Percentiles rank a stretch among this genome's conserved stretches.
These are phyloP conservation scores for Conistra vaccinii DNA, from an alignment of 2,888 invertebrate genomes.

Conservation along the genomic window DNA sequence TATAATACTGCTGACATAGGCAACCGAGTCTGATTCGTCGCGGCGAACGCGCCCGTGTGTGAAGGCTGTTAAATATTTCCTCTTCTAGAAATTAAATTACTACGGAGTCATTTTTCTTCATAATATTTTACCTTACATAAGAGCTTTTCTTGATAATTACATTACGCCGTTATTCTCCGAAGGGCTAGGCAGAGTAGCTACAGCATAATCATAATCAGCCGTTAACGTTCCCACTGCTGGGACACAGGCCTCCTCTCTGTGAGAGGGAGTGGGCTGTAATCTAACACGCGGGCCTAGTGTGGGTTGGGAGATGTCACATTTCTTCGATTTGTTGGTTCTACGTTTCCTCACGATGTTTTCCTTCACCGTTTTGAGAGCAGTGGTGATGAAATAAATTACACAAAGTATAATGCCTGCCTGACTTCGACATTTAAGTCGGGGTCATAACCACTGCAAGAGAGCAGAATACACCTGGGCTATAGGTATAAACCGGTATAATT, in stretches of 20 bases:
- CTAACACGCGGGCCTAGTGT: not conserved
- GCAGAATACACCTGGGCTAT: no score
- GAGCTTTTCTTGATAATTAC: slow-evolving; percentile 11
- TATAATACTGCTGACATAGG: slow-evolving; percentile 28
- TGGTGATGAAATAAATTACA: no score
- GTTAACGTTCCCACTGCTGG: not conserved
- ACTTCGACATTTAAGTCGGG: no score
- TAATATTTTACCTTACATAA: slow-evolving; percentile 4
- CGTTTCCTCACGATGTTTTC: no score
- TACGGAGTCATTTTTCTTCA: slow-evolving; percentile 12
- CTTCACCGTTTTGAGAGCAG: no score
- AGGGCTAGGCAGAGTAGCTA: not conserved
- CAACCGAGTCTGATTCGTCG: not conserved
- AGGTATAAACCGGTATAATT: not conserved
- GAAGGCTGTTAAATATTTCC: not conserved
- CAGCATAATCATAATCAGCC: no score
- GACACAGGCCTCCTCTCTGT: not conserved
- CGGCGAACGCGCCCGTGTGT: not conserved
- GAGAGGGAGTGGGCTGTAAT: not conserved
- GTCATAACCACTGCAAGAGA: no score
- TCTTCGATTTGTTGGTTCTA: not conserved
- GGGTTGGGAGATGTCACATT: not conserved
- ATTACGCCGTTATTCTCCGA: not conserved
- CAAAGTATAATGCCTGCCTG: no score
- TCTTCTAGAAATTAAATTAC: slow-evolving; percentile 30